Evolutionary conservation across 1,140 invertebrate genomes (phyloP).

Genomic region (Laupala kohalensis): DNA sequence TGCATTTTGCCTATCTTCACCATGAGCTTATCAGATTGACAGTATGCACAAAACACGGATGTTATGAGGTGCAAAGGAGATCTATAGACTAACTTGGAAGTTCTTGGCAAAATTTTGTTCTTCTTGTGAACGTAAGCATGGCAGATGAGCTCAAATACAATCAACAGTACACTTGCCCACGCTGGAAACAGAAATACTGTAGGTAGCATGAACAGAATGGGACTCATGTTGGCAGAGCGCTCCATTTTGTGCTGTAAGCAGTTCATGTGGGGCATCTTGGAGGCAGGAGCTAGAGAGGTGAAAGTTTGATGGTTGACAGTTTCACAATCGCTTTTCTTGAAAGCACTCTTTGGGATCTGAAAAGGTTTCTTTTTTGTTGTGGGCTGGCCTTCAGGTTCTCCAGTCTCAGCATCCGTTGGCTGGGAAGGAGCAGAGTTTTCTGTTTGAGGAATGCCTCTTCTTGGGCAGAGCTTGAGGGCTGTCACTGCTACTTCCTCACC

Average conservation of each 20-base stretch:
- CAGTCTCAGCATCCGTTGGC: conserved; percentile 8
- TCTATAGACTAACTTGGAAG: not conserved
- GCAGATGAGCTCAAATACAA: conserved; percentile 1
- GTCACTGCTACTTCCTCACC: conserved; percentile 1
- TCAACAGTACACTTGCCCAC: conserved; percentile 1
- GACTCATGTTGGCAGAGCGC: not conserved
- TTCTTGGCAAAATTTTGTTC: not conserved
- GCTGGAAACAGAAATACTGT: conserved; percentile 6
- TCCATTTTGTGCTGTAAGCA: not conserved
- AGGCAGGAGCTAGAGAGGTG: too few species aligned
- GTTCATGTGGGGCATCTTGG: not conserved
- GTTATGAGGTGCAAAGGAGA: conserved; percentile 7
- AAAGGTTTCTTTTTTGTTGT: not conserved
- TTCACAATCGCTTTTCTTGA: not conserved
- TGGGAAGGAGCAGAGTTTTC: not conserved
- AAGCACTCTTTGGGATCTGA: conserved; percentile 2
- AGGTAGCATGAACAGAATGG: not conserved
- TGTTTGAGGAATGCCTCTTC: not conserved
- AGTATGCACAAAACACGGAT: conserved; percentile 7
- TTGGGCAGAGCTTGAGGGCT: not conserved
- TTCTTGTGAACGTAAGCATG: conserved; percentile 3
- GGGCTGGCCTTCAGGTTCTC: not conserved
- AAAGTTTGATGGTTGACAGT: not conserved
- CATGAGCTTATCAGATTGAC: not conserved
- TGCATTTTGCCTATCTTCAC: conserved; percentile 2